Evolutionary conservation across 2,113 vertebrate genomes (phyloP).

Genomic region (Labeo rohita): DNA sequence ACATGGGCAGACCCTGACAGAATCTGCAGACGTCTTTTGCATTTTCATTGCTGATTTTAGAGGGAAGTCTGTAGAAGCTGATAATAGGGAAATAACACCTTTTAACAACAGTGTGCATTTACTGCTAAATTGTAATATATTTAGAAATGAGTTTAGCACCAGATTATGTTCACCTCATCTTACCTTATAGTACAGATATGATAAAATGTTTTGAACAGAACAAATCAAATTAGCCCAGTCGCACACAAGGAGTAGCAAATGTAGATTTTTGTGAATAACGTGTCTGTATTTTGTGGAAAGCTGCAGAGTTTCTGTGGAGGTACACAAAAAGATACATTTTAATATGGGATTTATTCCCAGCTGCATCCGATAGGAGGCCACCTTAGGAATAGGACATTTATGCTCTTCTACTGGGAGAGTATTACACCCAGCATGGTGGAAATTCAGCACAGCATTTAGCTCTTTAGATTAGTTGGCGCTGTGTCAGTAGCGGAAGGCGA

Average conservation of each 20-base stretch:
- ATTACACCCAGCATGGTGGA: neutral
- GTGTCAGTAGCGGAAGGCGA: neutral
- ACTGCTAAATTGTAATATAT: neutral
- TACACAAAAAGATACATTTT: neutral
- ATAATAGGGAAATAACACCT: neutral
- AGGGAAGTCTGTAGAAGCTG: neutral
- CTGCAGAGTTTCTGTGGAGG: neutral
- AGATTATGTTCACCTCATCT: no score
- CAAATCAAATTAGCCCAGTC: neutral
- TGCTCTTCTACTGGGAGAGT: neutral
- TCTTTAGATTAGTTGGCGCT: constrained; percentile 8
- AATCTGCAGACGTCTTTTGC: neutral
- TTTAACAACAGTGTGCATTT: neutral
- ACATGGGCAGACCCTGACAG: neutral
- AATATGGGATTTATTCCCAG: neutral
- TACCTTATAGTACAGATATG: no score
- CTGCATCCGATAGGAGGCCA: neutral
- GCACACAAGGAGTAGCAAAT: neutral
- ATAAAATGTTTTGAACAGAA: neutral
- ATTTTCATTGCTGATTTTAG: neutral
- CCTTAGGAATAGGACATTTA: neutral
- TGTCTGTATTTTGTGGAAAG: neutral
- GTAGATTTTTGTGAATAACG: neutral
- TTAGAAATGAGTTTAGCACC: no score
- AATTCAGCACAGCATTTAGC: constrained; percentile 14